A percentile compares a stretch with the other conserved stretches of the same genome.
phyloP scores from a whole-genome alignment of 2,113 vertebrate species.

The Tyto alba region DNA sequence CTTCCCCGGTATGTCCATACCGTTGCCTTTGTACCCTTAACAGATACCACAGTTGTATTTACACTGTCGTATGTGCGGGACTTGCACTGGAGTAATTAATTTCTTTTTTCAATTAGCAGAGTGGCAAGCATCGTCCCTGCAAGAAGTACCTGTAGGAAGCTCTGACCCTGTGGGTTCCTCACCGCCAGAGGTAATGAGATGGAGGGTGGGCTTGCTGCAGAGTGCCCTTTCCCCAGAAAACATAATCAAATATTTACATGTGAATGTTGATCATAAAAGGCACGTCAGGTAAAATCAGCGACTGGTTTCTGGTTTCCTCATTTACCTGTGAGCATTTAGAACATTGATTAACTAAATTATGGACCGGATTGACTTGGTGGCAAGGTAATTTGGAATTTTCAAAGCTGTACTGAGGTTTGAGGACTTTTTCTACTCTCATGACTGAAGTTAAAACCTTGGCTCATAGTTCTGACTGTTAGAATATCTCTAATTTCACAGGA shows the following conservation, averaged over 20 bases:
- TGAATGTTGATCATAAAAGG: background rate
- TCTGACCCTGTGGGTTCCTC: background rate
- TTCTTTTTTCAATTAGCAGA: background rate
- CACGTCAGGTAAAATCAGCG: background rate
- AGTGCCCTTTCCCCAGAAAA: background rate
- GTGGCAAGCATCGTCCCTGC: background rate
- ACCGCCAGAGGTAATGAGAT: fast-evolving
- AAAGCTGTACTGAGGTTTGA: background rate
- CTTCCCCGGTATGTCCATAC: background rate
- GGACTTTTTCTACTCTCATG: background rate
- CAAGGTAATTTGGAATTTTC: background rate
- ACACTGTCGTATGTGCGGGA: fast-evolving
- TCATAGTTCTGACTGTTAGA: background rate
- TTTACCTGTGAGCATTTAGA: background rate
- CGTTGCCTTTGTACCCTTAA: background rate
- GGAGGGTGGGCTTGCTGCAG: background rate
- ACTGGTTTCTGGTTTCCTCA: background rate
- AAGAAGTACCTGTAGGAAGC: background rate
- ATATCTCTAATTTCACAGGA: background rate
- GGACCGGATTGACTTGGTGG: background rate
- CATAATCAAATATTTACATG: background rate
- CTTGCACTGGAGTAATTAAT: too few relatives aligned
- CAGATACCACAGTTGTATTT: too few relatives aligned
- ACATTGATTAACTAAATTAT: background rate
- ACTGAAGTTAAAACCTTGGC: background rate